Conservation (phyloP, 2,113 vertebrate species). For the Pteruthius melanotis region DNA sequence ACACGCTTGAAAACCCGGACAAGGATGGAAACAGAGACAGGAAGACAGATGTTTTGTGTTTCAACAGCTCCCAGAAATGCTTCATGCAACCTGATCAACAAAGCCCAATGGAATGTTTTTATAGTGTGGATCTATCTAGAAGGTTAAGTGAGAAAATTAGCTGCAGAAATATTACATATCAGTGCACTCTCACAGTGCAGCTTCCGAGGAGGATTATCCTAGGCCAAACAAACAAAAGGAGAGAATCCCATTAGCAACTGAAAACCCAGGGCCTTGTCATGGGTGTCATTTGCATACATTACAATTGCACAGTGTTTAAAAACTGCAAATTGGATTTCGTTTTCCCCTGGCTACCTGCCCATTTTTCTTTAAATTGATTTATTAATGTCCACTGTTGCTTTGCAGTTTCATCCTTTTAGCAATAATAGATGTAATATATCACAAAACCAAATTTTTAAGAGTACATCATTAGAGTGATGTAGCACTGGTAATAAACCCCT, state of each 20-base stretch:
- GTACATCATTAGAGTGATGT: constrained; percentile 87
- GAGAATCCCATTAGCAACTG: constrained; percentile 42
- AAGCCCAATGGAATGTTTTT: constrained; percentile 25
- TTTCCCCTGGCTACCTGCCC: constrained; percentile 71
- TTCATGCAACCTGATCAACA: constrained; percentile 6
- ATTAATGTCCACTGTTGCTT: constrained; percentile 80
- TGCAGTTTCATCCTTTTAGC: constrained; percentile 86
- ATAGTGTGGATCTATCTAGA: constrained; percentile 22
- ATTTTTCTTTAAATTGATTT: constrained; percentile 82
- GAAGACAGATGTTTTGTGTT: constrained; percentile 12
- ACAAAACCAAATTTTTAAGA: constrained; percentile 86
- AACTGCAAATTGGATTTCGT: constrained; percentile 58
- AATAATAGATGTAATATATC: constrained; percentile 87
- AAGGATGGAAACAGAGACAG: background rate
- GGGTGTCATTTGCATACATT: constrained; percentile 58
- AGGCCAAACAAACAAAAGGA: constrained; percentile 20
- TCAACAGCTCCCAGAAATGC: constrained; percentile 10
- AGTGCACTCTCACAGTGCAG: background rate
- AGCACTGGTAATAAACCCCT: constrained; percentile 85
- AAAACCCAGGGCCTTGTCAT: background rate
- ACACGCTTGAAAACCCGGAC: background rate
- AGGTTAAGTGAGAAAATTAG: constrained; percentile 65
- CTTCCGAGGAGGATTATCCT: constrained; percentile 9
- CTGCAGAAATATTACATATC: constrained; percentile 55
- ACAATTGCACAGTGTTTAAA: constrained; percentile 58